Percentiles rank a stretch among this genome's conserved stretches.
Evolutionary conservation across 1,140 invertebrate species (phyloP).

Genomic region (Hirudo medicinalis): DNA sequence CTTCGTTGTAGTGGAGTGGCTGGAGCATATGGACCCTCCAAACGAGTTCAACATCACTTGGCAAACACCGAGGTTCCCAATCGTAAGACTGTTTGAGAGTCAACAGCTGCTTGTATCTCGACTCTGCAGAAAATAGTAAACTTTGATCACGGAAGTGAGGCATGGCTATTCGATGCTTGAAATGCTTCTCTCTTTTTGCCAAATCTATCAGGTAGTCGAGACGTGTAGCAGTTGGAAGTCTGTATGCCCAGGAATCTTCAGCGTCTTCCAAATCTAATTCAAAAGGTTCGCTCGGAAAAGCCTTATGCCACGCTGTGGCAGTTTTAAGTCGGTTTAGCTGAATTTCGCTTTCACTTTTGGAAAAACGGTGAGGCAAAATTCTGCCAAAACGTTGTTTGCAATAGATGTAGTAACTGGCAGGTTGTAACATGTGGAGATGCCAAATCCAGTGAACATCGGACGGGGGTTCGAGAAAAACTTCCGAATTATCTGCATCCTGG

Average conservation of each 20-base stretch:
- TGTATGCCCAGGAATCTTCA: not conserved
- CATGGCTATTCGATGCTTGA: slow-evolving; percentile 19
- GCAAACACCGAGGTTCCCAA: slow-evolving; percentile 2
- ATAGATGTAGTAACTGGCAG: slow-evolving; percentile 19
- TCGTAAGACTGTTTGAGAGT: not conserved
- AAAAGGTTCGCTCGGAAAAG: slow-evolving; percentile 18
- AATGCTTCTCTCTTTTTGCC: slow-evolving; percentile 8
- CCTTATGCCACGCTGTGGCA: slow-evolving; percentile 13
- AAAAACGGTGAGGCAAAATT: slow-evolving; percentile 18
- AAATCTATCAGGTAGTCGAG: slow-evolving; percentile 6
- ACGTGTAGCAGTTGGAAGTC: slow-evolving; percentile 3
- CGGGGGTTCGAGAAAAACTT: slow-evolving; percentile 20
- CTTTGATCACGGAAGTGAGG: slow-evolving; percentile 20
- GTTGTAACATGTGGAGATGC: slow-evolving; percentile 23
- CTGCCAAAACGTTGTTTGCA: slow-evolving; percentile 16
- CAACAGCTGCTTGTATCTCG: slow-evolving; percentile 22
- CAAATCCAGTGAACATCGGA: slow-evolving; percentile 23
- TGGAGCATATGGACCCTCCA: slow-evolving; percentile 20
- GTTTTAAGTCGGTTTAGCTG: slow-evolving; percentile 8
- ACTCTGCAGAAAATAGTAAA: slow-evolving; percentile 18
- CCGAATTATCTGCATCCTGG: not conserved
- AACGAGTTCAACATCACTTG: slow-evolving; percentile 20
- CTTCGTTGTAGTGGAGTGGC: slow-evolving; percentile 18
- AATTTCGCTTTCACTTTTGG: slow-evolving; percentile 4
- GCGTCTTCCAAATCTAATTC: slow-evolving; percentile 15